Base-by-base conservation (phyloP, 2,888 invertebrate genomes). In the Spisula solida region DNA sequence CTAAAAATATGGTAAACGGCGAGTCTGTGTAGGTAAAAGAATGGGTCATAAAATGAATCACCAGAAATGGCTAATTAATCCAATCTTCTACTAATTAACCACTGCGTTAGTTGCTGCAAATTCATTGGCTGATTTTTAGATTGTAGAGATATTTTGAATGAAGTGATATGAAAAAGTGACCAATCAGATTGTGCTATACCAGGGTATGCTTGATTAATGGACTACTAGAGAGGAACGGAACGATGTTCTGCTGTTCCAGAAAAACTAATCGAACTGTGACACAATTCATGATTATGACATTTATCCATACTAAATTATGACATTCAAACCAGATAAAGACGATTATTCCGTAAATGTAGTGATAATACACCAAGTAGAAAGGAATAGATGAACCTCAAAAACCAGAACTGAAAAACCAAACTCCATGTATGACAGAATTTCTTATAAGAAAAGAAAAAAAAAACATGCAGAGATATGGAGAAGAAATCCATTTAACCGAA, bases 71-170 rank as follows among this genome's bases (percentile, higher is more conserved):
- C 75, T 75, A 75, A 75, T 70, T 75, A 75, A 75, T 75, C 75
- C 34, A 75, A 75, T 75, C 75, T 31, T 75, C 31, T 75, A 75
- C 75, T 75, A 34, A 75, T 75, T 75, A 75, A 75, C 75, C 75
- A 75, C 34, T 75, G 75, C 34, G 75, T 75, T 66, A 82, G 56
- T 82, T 75, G 83, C 75, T 83, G 75, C 75, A 51, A 83, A 75
- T 83, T 83, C 83, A 70, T 83, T 75, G 75, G 83, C 83, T 83
- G 83, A 83, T 83, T 75, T 70, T 75, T 83, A 83, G 83, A 75
- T 31, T 51, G 83, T 83, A 83, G 83, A 83, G 48, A 75, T 51
- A 75, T 75, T 83, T 75, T 75, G 75, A 70, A 48, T 48, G 83
- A 83, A 25, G 75, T 51, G 70, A 75, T 8, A 51, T 14, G 66